phyloP scores from a whole-genome alignment of 2,113 vertebrate species.

The Oncorhynchus kisutch region DNA sequence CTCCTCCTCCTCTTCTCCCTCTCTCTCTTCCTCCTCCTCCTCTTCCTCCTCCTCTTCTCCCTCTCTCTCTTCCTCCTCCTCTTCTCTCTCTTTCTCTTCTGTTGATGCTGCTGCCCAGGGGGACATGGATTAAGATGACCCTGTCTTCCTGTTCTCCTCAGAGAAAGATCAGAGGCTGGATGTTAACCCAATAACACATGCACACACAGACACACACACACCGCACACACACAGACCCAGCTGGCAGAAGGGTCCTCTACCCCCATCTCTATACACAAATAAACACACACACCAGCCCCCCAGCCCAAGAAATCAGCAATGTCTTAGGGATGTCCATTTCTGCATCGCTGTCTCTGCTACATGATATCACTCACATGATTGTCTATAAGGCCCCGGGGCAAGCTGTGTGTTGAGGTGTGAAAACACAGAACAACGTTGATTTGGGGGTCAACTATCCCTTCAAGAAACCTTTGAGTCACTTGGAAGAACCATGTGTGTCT shows the following conservation, averaged over 20 bases:
- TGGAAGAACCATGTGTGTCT: not conserved
- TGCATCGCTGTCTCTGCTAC: not conserved
- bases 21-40: not conserved
- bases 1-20: not conserved
- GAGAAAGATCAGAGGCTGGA: conserved; percentile 1
- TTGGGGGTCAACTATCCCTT: too few species aligned
- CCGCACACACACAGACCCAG: conserved; percentile 29
- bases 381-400: not conserved
- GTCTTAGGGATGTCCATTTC: not conserved
- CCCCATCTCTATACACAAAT: not conserved
- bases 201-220: conserved; percentile 6
- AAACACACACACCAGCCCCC: not conserved
- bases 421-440: too few species aligned
- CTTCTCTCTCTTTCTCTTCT: conserved; percentile 9
- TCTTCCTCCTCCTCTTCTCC: not conserved
- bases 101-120: conserved; percentile 7
- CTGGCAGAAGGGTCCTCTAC: conserved; percentile 28
- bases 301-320: not conserved
- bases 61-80: conserved; percentile 5
- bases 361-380: not conserved
- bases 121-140: conserved; percentile 33
- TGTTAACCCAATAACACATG: not conserved
- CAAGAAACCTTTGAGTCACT: too few species aligned
- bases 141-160: conserved; percentile 28
- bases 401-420: too few species aligned